These are phyloP conservation scores for Trematocara variabile DNA, from an alignment of 2,113 vertebrate species.

Conservation along the genomic window DNA sequence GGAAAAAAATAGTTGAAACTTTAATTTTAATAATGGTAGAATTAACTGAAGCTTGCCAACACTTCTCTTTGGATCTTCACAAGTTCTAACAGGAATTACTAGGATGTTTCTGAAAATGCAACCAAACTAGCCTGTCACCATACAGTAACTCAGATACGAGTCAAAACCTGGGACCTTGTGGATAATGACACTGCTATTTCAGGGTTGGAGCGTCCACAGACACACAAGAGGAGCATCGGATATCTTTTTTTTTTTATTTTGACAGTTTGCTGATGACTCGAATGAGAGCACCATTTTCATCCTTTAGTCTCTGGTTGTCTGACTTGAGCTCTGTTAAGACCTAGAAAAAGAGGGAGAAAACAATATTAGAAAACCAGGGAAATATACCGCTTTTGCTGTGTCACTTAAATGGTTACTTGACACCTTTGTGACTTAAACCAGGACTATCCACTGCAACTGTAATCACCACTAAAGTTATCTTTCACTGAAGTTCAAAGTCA, in stretches of 20 bases:
- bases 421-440: neutral
- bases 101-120: neutral
- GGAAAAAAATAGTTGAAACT: neutral
- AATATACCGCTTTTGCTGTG: neutral
- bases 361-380: neutral
- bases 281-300: conserved; percentile 96
- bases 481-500: neutral
- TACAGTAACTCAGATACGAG: neutral
- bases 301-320: conserved; percentile 97
- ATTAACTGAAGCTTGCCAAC: neutral
- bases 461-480: neutral
- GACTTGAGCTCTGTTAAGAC: conserved; percentile 93
- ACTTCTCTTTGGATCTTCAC: neutral
- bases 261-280: conserved; percentile 98
- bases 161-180: neutral
- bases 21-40: neutral
- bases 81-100: neutral
- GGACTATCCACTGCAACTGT: neutral
- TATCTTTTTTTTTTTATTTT: conserved; percentile 75
- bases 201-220: neutral
- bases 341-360: conserved; percentile 59
- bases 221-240: neutral
- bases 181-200: neutral
- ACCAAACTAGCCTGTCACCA: neutral
- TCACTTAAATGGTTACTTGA: neutral